A percentile compares a stretch with the other conserved stretches of the same genome.
Conservation (phyloP, 2,113 vertebrate genomes). For the Chascanopsetta lugubris region DNA sequence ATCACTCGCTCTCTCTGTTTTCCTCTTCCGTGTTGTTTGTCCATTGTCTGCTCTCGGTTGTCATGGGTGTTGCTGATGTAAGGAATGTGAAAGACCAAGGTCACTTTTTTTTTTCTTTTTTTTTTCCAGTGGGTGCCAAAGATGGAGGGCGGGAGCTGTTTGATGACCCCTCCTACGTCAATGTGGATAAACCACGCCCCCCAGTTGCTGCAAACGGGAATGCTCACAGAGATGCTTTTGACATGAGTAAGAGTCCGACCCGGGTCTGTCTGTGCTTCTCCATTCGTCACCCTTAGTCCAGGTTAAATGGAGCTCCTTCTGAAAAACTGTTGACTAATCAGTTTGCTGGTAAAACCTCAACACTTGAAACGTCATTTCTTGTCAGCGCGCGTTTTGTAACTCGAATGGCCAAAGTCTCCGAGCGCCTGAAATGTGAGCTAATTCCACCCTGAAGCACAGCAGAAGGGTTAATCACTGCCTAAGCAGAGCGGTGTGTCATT, state of each 20-base stretch:
- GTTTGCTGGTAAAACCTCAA: constrained; percentile 8
- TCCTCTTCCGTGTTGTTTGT: background rate
- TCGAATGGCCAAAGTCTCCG: constrained; percentile 4
- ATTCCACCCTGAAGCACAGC: constrained; percentile 18
- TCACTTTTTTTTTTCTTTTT: background rate
- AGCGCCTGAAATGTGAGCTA: background rate
- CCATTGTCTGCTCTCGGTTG: background rate
- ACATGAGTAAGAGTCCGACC: constrained; percentile 88
- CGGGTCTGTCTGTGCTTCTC: background rate
- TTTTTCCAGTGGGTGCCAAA: constrained; percentile 72
- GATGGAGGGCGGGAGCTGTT: constrained; percentile 83
- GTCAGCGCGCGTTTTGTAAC: constrained; percentile 22
- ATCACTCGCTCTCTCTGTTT: background rate
- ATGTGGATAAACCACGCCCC: constrained; percentile 90
- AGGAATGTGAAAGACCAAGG: background rate
- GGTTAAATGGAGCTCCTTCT: background rate
- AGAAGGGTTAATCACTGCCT: constrained; percentile 23
- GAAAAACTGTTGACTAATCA: background rate
- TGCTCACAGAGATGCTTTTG: constrained; percentile 90
- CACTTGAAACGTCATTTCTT: background rate
- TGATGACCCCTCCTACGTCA: constrained; percentile 96
- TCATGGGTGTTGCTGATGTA: background rate
- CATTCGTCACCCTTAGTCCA: background rate
- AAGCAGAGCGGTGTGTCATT: constrained; percentile 30
- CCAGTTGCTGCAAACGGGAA: constrained; percentile 85